Evolutionary conservation across 2,113 vertebrate species (phyloP), one percentile per base, ranked within the genome.

Genomic region (Pampusana beccarii): DNA sequence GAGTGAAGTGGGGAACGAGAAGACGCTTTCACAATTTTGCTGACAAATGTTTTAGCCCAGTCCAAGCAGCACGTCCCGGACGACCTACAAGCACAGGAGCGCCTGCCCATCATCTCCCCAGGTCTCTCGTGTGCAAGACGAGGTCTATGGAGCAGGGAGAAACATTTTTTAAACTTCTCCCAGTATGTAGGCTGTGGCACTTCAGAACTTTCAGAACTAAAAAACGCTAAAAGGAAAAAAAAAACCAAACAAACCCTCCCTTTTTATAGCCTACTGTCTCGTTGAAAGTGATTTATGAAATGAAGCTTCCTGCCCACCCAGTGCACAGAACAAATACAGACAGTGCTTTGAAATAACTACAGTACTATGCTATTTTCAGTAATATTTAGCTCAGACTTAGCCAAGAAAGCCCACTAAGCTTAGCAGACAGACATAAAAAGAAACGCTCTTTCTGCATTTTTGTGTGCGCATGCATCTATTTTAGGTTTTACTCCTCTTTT

Each of bases 251-350:
- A n/a, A n/a, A n/a, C n/a, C 58, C 86, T 93, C 90, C 71, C 90
- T 96, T 96, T 95, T 94, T 96, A 97, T 95, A 96, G 96, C 92
- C 86, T 81, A 81, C 94, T 93, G 82, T 96, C 97, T 97, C 64
- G n/a, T 69, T 96, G 96, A 92, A 97, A 97, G 92, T 96, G 94
- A 97, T 97, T 96, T 97, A 97, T 96, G 93, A 94, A 88, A 96
- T 61, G 92, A 77, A 95, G 88, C 96, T 97, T 97, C 94, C 92
- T 97, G 95, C 97, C 97, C 97, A 97, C 95, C 94, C 95, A 97
- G 92, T 62, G 92, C 91, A 95, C 85, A 86, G 91, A 95, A 74
- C 93, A 96, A 93, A 95, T 92, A 94, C 95, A 94, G 93, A 95
- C 95, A 96, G 92, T 40, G 86, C 91, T 94, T 97, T 96, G 96